Conservation (phyloP, 2,888 invertebrate species). For the Aethes cnicana region DNA sequence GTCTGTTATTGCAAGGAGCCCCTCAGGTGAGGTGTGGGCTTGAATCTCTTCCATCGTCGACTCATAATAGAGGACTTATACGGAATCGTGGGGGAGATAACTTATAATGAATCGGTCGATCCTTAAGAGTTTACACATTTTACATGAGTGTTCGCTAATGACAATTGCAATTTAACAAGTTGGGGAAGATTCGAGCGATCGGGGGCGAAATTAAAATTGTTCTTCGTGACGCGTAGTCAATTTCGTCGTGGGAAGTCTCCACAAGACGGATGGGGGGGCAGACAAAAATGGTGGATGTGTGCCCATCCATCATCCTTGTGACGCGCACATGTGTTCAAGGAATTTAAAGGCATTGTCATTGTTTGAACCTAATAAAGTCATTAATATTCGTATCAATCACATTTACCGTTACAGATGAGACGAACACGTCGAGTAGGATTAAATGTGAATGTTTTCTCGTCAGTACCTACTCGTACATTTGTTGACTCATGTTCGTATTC, state of each 20-base stretch:
- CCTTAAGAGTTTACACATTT: conserved; percentile 3
- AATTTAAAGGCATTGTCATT: conserved; percentile 16
- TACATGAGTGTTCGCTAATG: neutral
- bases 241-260: conserved; percentile 5
- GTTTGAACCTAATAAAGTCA: neutral
- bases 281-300: conserved; percentile 21
- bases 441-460: neutral
- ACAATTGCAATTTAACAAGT: conserved; percentile 5
- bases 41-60: conserved; percentile 1
- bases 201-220: conserved; percentile 15
- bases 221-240: conserved; percentile 17
- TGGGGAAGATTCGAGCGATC: conserved; percentile 2
- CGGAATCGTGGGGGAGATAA: neutral
- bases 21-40: conserved; percentile 2
- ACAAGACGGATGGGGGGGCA: conserved; percentile 21
- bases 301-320: conserved; percentile 16
- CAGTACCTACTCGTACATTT: conserved; percentile 10
- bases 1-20: conserved; percentile 10
- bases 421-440: neutral
- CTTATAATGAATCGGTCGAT: neutral
- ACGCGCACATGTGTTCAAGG: conserved; percentile 19
- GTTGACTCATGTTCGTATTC: too few species aligned
- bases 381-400: neutral
- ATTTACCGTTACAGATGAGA: neutral
- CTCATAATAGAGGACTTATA: neutral